Base-by-base conservation (phyloP, 2,797 vertebrate genomes). In the Phrynocephalus guinanensis region DNA sequence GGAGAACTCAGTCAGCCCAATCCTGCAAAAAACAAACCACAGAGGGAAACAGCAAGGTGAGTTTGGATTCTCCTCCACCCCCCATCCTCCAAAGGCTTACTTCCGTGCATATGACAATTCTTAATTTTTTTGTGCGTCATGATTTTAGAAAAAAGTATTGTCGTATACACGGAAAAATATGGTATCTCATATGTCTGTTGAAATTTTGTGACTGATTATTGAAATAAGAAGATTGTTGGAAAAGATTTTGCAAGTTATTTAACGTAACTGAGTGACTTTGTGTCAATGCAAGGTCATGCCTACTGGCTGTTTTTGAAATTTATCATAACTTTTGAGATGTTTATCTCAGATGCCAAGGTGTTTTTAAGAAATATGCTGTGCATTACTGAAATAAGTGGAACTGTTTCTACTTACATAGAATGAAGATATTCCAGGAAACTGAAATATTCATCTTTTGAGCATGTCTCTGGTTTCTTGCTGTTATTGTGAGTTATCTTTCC, bases 231-330 rank as follows among this genome's bases (percentile, higher is more conserved):
- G 22, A 78, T 8, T 24, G 18, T 44, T 56, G 38, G 63, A 68
- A 68, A 30, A 77, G 28, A 56, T 77, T 87, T 56, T 44, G n/a
- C 56, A 83, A 56, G 38, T 68, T 78, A 38, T 68, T 68, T 70
- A 70, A 78, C 70, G 26, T 70, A 70, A 50, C 44, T 78, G n/a
- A 82, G 56, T 22, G 68, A 76, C 52, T 76, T 70, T 67, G 38
- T 87, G 38, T 76, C 73, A 38, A 38, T 87, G 16, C 76, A 72
- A 22, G 81, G 82, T 67, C 20, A 76, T 75, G 20, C 30, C 56
- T 82, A 82, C 28, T 67, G 28, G n/a, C n/a, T 77, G 50, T 82
- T 87, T 77, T 33, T 68, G 72, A 81, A 86, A 81, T 48, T 56
- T 56, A 60, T 33, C 79, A 82, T 67, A 75, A 11, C 50, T 8